Evolutionary conservation across 2,113 vertebrate genomes (phyloP).

Genomic region (Coregonus clupeaformis): DNA sequence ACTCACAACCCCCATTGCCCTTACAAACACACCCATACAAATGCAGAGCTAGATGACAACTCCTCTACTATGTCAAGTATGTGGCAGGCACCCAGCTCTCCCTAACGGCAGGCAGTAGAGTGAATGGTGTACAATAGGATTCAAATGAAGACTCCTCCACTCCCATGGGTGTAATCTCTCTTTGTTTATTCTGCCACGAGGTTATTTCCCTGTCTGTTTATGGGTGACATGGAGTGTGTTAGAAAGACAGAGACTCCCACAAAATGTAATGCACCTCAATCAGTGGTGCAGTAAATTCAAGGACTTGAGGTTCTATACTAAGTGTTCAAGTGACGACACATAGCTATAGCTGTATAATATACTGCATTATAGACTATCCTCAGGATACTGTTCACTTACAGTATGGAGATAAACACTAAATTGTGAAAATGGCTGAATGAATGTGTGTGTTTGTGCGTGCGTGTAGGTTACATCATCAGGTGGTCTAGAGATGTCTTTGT

Average conservation of each 20-base stretch:
- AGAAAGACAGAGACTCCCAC: constrained; percentile 66
- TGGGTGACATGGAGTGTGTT: constrained; percentile 71
- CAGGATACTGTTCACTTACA: no score
- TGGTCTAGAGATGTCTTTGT: background rate
- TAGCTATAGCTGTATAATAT: no score
- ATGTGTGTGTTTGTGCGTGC: background rate
- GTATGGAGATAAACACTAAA: background rate
- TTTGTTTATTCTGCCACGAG: constrained; percentile 78
- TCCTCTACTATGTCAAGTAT: background rate
- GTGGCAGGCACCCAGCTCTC: background rate
- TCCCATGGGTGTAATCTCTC: constrained; percentile 78
- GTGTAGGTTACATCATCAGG: background rate
- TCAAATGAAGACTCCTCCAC: constrained; percentile 66
- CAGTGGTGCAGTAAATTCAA: background rate
- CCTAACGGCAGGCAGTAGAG: constrained; percentile 16
- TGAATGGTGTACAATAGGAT: constrained; percentile 41
- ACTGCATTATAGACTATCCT: no score
- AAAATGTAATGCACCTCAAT: constrained; percentile 1
- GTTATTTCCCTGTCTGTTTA: constrained; percentile 79
- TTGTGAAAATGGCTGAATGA: background rate
- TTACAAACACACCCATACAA: no score
- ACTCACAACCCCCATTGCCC: no score
- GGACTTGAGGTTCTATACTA: background rate
- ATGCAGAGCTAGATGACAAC: background rate
- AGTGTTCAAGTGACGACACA: background rate